Percentiles rank a stretch among this genome's conserved stretches.
Evolutionary conservation across 30 jellyfish, hydroid and myxozoan genomes (phyloP).

Genomic region (Rhopilema esculentum): DNA sequence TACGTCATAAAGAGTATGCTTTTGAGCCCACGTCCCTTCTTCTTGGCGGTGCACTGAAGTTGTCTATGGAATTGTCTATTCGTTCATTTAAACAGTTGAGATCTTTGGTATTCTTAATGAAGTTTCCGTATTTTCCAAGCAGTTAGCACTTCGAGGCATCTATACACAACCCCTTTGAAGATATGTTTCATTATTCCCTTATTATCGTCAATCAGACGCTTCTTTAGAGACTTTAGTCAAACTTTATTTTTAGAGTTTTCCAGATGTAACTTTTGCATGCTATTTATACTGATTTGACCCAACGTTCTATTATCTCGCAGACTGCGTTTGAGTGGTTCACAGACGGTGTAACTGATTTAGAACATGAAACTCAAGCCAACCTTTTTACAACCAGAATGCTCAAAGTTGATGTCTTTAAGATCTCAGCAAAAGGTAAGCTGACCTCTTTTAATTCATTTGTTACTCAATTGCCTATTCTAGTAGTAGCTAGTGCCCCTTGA

Average conservation of each 20-base stretch:
- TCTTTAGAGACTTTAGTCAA: no score
- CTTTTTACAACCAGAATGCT: constrained; percentile 78
- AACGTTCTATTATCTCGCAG: constrained; percentile 47
- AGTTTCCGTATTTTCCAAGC: no score
- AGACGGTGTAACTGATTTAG: constrained; percentile 82
- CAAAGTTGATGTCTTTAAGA: constrained; percentile 72
- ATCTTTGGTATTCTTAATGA: no score
- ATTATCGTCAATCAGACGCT: not conserved
- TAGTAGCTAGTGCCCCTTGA: not conserved
- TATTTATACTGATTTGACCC: no score
- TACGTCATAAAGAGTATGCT: no score
- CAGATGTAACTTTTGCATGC: no score
- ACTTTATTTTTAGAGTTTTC: no score
- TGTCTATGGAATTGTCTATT: no score
- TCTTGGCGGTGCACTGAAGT: no score
- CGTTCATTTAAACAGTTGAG: no score
- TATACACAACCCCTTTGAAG: not conserved
- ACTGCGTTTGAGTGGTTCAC: constrained; percentile 93
- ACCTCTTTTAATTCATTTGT: not conserved
- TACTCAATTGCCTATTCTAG: not conserved
- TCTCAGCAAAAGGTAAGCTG: constrained; percentile 66
- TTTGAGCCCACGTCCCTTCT: no score
- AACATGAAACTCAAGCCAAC: constrained; percentile 72
- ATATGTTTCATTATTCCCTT: not conserved
- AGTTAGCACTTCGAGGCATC: no score